Base-by-base conservation (phyloP, 2,888 invertebrate genomes). In the Pammene aurita region DNA sequence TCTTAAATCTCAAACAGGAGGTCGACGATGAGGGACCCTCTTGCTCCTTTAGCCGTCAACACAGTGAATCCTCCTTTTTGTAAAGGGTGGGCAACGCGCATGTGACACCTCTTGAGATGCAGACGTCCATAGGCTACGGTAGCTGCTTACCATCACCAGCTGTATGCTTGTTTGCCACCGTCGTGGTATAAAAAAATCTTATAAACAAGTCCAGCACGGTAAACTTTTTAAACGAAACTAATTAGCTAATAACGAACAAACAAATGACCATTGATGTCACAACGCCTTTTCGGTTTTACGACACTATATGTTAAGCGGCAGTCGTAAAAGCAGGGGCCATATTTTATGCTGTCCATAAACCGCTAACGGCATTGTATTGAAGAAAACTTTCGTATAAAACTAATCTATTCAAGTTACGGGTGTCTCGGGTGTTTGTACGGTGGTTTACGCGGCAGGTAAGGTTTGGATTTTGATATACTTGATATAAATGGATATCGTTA, bases 321-420 rank as follows among this genome's bases (percentile, higher is more conserved):
- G 77, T 87, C 89, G 88, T 92, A 91, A 90, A 90, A 86, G 81
- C 79, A 79, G 83, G 83, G 83, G 80, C 79, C 82, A 81, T 88
- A 88, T 88, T 90, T 90, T 90, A 90, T 84, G 82, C 80, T 83
- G 83, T 80, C 78, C 82, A 85, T 90, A 88, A 90, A 90, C 78
- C 81, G 72, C 77, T 66, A 60, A 70, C 66, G 67, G 73, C 73
- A 83, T 83, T 84, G 84, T 84, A 82, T 84, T 78, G 79, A 77
- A 78, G 79, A 80, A 78, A 83, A 82, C 81, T 85, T 83, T 78
- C 79, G 76, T 77, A 78, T 79, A 81, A 78, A 78, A 78, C 80
- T 83, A 83, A 86, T 83, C 81, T 83, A 80, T 85, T 78, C 78
- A 78, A 77, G 74, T 73, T 77, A 75, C 76, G 74, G 50, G 52